These are phyloP conservation scores for Anoura caudifer DNA, from an alignment of 2,113 vertebrate genomes.

Conservation along the genomic window DNA sequence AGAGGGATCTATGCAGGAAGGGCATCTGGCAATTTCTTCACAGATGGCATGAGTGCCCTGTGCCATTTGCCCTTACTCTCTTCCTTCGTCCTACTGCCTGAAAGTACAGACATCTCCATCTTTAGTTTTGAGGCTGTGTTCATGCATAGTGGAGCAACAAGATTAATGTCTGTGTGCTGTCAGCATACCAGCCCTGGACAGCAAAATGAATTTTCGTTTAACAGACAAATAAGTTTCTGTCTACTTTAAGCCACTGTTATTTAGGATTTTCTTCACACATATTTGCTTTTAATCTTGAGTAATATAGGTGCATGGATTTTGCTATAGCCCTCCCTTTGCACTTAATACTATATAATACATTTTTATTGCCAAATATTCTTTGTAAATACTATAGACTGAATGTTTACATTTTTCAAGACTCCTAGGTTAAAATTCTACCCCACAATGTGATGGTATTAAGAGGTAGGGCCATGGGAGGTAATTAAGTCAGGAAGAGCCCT, in stretches of 20 bases:
- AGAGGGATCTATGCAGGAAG: neutral
- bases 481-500: neutral
- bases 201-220: neutral
- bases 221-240: neutral
- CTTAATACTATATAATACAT: neutral
- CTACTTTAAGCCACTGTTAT: neutral
- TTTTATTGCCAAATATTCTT: conserved; percentile 16
- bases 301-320: neutral
- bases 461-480: neutral
- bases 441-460: neutral
- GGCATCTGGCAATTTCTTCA: neutral
- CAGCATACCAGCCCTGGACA: neutral
- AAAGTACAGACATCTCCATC: neutral
- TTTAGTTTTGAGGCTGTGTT: neutral
- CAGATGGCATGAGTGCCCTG: neutral
- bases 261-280: neutral
- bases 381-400: neutral
- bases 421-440: neutral
- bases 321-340: neutral
- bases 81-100: neutral
- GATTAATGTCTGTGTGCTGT: neutral
- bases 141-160: neutral
- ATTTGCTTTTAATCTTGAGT: neutral
- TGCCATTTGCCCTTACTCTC: neutral
- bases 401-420: neutral